These are phyloP conservation scores for Passerculus sandwichensis DNA, from an alignment of 2,797 vertebrate genomes.

Conservation along the genomic window DNA sequence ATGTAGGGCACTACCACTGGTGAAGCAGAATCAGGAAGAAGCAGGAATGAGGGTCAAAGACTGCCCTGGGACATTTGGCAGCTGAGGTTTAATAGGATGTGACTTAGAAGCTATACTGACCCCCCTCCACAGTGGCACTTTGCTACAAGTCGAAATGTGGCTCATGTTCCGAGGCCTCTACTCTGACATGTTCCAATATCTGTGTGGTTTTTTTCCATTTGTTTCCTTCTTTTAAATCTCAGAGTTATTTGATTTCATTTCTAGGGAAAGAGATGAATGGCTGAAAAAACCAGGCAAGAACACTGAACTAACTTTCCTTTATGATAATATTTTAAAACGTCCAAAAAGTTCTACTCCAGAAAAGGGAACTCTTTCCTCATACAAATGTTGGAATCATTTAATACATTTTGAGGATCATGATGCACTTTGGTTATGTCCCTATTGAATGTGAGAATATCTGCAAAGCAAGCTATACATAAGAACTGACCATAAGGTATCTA, in stretches of 20 bases:
- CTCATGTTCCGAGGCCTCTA: not conserved
- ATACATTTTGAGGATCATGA: not conserved
- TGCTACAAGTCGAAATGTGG: not conserved
- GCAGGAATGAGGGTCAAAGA: not conserved
- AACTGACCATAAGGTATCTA: not conserved
- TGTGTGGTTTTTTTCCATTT: not conserved
- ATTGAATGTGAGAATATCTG: not conserved
- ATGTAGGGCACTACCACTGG: not conserved
- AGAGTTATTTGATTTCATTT: not conserved
- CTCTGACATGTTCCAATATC: not conserved
- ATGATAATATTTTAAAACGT: not conserved
- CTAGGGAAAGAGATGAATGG: not conserved
- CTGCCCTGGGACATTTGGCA: not conserved
- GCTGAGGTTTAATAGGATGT: not conserved
- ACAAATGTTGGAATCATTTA: not conserved
- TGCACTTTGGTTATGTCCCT: not conserved
- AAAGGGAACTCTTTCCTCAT: not conserved
- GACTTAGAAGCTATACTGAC: not conserved
- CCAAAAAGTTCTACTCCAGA: not conserved
- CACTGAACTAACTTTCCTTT: not conserved
- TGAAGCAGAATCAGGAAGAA: not conserved
- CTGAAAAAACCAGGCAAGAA: not conserved
- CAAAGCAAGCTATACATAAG: not conserved
- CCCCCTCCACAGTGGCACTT: not conserved
- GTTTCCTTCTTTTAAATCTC: not conserved